These are phyloP conservation scores for Cataglyphis hispanica DNA, from an alignment of 1,140 invertebrate genomes.

Conservation along the genomic window DNA sequence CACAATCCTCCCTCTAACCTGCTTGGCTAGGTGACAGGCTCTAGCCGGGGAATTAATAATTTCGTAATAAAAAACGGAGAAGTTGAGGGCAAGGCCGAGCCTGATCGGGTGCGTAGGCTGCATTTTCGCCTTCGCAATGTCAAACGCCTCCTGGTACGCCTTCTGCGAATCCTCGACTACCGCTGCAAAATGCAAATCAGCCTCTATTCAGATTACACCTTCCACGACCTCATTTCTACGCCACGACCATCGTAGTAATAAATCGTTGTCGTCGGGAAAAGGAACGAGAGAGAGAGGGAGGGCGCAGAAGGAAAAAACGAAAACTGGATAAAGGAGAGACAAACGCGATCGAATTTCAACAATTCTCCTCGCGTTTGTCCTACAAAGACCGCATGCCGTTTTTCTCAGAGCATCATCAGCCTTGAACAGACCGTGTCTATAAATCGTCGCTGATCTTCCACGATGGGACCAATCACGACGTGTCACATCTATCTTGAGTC, in stretches of 20 bases:
- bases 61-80: conserved; percentile 99
- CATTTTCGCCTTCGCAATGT: conserved; percentile 99
- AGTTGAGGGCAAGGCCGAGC: conserved; percentile 98
- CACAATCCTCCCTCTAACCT: conserved; percentile 89
- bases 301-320: conserved; percentile 7
- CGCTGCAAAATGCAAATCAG: conserved; percentile 89
- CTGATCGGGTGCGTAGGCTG: conserved; percentile 98
- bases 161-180: conserved; percentile 99
- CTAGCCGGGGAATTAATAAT: conserved; percentile 98
- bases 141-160: conserved; percentile 99
- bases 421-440: conserved; percentile 30
- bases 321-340: conserved; percentile 28
- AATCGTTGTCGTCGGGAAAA: conserved; percentile 22
- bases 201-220: conserved; percentile 62
- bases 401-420: not conserved
- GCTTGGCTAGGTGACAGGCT: conserved; percentile 98
- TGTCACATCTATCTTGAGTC: conserved; percentile 15
- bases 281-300: not conserved
- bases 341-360: conserved; percentile 23
- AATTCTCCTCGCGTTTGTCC: conserved; percentile 35
- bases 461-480: not conserved
- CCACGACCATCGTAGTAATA: conserved; percentile 30
- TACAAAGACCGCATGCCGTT: conserved; percentile 29
- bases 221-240: conserved; percentile 50
- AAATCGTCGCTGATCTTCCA: conserved; percentile 32